Evolutionary conservation across 2,113 vertebrate species (phyloP).

Genomic region (Etia nguti): DNA sequence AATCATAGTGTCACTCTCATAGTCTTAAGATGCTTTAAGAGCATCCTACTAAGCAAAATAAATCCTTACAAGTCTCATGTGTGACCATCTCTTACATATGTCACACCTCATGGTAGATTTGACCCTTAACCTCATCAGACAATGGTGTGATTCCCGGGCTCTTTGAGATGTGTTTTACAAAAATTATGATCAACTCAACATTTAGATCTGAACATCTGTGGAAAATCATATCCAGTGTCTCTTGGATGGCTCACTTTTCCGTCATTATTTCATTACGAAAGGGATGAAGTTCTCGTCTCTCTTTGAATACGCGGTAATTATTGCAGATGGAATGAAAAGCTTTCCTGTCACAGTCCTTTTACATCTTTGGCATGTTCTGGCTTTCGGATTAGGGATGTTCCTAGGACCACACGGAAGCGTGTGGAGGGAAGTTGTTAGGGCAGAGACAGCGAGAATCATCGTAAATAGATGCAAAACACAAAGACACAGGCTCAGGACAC

Average conservation of each 20-base stretch:
- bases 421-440: neutral
- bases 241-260: conserved; percentile 12
- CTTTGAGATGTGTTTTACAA: neutral
- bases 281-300: conserved; percentile 42
- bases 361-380: conserved; percentile 32
- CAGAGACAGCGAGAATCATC: neutral
- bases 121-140: neutral
- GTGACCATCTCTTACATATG: neutral
- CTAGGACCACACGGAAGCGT: conserved; percentile 43
- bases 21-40: neutral
- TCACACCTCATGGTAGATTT: neutral
- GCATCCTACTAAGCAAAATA: neutral
- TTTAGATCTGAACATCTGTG: conserved; percentile 56
- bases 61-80: neutral
- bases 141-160: neutral
- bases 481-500: neutral
- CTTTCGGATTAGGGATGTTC: conserved; percentile 3
- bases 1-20: neutral
- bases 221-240: conserved; percentile 46
- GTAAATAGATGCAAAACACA: neutral
- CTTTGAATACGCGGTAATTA: conserved; percentile 41
- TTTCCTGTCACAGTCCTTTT: conserved; percentile 32
- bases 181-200: conserved; percentile 16
- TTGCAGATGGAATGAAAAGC: conserved; percentile 59
- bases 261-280: conserved; percentile 39